These are phyloP conservation scores for Alloscopus bannaensis DNA, from an alignment of 2,888 invertebrate genomes.

Conservation along the genomic window DNA sequence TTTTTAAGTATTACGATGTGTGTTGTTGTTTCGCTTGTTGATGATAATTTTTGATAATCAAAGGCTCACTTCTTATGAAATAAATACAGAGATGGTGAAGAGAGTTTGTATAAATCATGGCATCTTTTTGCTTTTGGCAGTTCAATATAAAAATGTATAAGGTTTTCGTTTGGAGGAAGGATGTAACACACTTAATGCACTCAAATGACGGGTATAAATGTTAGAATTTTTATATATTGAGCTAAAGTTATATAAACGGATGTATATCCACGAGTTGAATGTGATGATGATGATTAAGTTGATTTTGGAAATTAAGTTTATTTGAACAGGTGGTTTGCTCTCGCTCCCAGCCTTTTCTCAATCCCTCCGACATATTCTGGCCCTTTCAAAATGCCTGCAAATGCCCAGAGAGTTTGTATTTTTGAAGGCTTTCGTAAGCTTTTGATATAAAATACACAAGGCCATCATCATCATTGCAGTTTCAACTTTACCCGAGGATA, in stretches of 20 bases:
- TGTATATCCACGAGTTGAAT: too few relatives aligned
- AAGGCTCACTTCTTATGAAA: slow-evolving; percentile 12
- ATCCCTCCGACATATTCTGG: not conserved
- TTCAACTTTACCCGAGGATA: too few relatives aligned
- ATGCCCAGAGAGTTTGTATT: not conserved
- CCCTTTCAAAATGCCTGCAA: not conserved
- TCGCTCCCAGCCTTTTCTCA: slow-evolving; percentile 22
- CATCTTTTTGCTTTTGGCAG: too few relatives aligned
- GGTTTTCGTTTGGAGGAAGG: too few relatives aligned
- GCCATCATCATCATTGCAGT: too few relatives aligned
- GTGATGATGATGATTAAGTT: slow-evolving; percentile 59
- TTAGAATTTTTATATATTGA: too few relatives aligned
- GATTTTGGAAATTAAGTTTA: slow-evolving; percentile 71
- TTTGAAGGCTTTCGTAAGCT: not conserved
- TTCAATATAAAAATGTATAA: too few relatives aligned
- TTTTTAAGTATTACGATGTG: too few relatives aligned
- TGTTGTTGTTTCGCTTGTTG: too few relatives aligned
- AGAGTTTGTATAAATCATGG: too few relatives aligned
- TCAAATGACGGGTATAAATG: not conserved
- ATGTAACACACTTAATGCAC: not conserved
- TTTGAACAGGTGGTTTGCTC: slow-evolving; percentile 71
- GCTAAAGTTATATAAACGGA: too few relatives aligned
- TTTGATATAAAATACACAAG: not conserved
- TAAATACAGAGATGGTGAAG: not conserved
- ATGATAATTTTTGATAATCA: slow-evolving; percentile 34